A percentile compares a stretch with the other conserved stretches of the same genome.
Conservation (phyloP, 2,888 invertebrate species). For the Lysandra coridon region DNA sequence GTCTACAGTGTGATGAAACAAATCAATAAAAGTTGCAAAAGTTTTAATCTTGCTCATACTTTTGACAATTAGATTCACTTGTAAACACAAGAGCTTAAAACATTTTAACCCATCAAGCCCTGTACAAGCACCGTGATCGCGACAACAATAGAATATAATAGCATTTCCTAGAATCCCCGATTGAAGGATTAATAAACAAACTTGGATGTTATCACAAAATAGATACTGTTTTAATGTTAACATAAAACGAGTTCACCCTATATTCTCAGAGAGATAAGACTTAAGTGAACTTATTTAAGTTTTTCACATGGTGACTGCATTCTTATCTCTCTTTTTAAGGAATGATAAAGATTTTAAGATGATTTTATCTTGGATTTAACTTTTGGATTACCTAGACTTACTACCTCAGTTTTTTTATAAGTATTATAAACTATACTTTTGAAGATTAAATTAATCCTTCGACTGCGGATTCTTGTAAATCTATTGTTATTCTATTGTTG, state of each 20-base stretch:
- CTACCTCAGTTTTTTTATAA: not conserved
- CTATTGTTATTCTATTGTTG: too few relatives aligned
- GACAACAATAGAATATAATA: too few relatives aligned
- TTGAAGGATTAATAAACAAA: not conserved
- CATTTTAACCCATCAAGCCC: not conserved
- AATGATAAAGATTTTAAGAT: not conserved
- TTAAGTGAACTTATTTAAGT: conserved; percentile 28
- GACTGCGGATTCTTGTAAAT: too few relatives aligned
- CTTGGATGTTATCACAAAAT: conserved; percentile 1
- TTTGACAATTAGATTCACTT: not conserved
- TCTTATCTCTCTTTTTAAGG: conserved; percentile 36
- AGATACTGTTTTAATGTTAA: not conserved
- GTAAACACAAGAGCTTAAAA: not conserved
- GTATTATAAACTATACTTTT: too few relatives aligned
- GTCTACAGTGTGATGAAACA: too few relatives aligned
- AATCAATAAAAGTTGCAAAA: not conserved
- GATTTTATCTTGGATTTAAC: not conserved
- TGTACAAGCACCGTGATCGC: too few relatives aligned
- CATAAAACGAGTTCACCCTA: not conserved
- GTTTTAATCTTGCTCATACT: not conserved
- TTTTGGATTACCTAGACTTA: not conserved
- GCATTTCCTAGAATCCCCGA: too few relatives aligned
- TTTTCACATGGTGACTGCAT: conserved; percentile 43
- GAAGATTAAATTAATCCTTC: too few relatives aligned
- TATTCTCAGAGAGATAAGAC: conserved; percentile 20